Conservation (phyloP, 2,113 vertebrate species). For the Lepus timidus region DNA sequence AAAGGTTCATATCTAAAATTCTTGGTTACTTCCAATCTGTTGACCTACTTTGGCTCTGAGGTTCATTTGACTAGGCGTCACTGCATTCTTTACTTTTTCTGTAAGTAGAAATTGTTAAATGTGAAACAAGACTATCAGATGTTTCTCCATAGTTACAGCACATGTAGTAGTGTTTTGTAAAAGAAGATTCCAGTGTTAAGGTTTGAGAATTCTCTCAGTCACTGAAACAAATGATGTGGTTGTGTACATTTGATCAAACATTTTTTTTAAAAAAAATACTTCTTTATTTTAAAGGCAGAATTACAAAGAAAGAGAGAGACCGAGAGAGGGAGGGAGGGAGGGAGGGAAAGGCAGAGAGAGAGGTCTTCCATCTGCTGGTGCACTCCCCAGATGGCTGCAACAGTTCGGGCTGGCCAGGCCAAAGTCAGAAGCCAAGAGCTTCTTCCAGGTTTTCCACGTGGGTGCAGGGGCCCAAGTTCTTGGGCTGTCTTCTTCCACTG, state of each 20-base stretch:
- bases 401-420: too few relatives aligned
- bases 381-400: too few relatives aligned
- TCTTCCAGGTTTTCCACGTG: too few relatives aligned
- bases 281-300: too few relatives aligned
- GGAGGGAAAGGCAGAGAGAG: too few relatives aligned
- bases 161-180: conserved; percentile 29
- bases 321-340: too few relatives aligned
- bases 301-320: too few relatives aligned
- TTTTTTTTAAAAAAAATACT: too few relatives aligned
- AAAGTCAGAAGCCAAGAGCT: too few relatives aligned
- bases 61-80: not conserved
- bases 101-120: conserved; percentile 5
- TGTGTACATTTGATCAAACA: conserved; percentile 8
- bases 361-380: too few relatives aligned
- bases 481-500: too few relatives aligned
- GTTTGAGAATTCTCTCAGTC: not conserved
- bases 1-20: not conserved
- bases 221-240: conserved; percentile 22
- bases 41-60: not conserved
- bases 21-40: not conserved
- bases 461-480: too few relatives aligned
- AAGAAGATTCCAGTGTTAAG: not conserved
- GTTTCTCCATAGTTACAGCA: conserved; percentile 29
- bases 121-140: conserved; percentile 16
- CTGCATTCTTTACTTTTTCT: conserved; percentile 18